phyloP scores from a whole-genome alignment of 2,888 invertebrate genomes.

The Horisme vitalbata region DNA sequence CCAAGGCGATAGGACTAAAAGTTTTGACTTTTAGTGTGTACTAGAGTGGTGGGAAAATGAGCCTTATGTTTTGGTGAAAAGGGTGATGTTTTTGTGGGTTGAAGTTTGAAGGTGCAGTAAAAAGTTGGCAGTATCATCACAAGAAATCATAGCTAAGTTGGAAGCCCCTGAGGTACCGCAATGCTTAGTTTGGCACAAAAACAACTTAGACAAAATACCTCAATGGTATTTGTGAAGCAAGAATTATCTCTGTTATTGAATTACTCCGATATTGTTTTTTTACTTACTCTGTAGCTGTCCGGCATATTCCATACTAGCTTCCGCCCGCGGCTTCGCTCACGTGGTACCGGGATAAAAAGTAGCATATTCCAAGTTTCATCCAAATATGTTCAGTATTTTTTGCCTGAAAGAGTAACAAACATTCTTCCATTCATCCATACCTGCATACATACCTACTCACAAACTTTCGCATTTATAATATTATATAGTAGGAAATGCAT shows the following conservation, averaged over 20 bases:
- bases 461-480: too few species aligned
- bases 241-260: constrained; percentile 30
- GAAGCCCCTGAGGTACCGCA: constrained; percentile 37
- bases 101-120: neutral
- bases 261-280: too few species aligned
- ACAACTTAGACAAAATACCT: constrained; percentile 57
- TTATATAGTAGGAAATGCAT: too few species aligned
- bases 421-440: too few species aligned
- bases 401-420: too few species aligned
- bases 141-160: constrained; percentile 57
- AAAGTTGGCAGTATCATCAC: constrained; percentile 37
- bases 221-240: constrained; percentile 32
- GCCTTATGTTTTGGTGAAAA: constrained; percentile 11
- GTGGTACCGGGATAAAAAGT: too few species aligned
- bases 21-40: neutral
- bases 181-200: constrained; percentile 59
- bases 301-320: too few species aligned
- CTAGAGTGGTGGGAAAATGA: neutral
- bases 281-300: too few species aligned
- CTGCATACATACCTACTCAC: too few species aligned
- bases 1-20: neutral
- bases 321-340: too few species aligned
- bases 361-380: too few species aligned
- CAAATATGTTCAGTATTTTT: too few species aligned
- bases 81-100: neutral